Evolutionary conservation across 2,888 invertebrate genomes (phyloP).

Genomic region (Acrobeloides nanus): DNA sequence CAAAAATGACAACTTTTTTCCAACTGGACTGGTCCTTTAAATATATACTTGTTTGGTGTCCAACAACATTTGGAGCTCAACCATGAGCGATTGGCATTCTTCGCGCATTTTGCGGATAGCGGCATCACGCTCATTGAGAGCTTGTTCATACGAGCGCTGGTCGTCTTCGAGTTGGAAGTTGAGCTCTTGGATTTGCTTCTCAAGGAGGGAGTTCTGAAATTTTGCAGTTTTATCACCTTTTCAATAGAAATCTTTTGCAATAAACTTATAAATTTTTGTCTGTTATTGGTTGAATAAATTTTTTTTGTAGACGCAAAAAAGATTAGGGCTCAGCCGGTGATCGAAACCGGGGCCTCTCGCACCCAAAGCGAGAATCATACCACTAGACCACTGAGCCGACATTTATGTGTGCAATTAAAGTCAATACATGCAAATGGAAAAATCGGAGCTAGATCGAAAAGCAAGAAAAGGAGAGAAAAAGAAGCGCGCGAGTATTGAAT

Average conservation of each 20-base stretch:
- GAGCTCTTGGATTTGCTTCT: conserved; percentile 56
- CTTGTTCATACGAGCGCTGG: conserved; percentile 55
- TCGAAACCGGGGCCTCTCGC: conserved; percentile 45
- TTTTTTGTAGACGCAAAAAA: no score
- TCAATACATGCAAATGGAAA: no score
- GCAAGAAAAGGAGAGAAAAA: no score
- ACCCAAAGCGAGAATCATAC: conserved; percentile 49
- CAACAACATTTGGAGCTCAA: conserved; percentile 52
- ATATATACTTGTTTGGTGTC: conserved; percentile 58
- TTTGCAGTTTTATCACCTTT: no score
- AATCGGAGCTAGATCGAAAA: no score
- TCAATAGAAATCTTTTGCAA: no score
- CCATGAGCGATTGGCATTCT: conserved; percentile 54
- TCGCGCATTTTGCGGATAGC: conserved; percentile 50
- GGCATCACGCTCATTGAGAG: conserved; percentile 46
- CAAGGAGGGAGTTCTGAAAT: conserved; percentile 54
- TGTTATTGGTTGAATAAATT: no score
- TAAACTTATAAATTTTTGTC: no score
- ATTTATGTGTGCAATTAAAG: no score
- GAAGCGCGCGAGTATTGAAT: no score
- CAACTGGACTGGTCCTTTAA: no score
- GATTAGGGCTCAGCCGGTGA: conserved; percentile 32
- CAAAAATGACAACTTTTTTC: no score
- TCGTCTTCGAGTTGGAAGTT: conserved; percentile 56
- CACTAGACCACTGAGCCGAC: conserved; percentile 39